Percentiles rank a stretch among this genome's conserved stretches.
phyloP scores from a whole-genome alignment of 2,888 invertebrate species.

The Lypha dubia region DNA sequence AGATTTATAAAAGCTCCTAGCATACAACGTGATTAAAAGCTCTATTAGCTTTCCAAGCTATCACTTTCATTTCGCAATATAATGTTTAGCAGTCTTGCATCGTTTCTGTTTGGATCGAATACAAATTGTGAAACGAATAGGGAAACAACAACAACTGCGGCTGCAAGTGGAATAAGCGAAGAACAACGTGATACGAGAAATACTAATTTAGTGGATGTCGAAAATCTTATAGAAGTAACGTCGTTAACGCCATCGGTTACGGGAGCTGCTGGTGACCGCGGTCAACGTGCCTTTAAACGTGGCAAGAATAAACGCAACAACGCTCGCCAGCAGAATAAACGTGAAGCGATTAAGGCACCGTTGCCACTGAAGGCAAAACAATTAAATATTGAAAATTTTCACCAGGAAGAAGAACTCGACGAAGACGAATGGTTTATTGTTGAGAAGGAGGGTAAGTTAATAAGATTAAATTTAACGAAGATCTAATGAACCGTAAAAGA shows the following conservation, averaged over 20 bases:
- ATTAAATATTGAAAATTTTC: slow-evolving; percentile 74
- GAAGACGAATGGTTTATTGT: slow-evolving; percentile 86
- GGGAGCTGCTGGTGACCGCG: slow-evolving; percentile 74
- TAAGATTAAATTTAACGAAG: too few relatives aligned
- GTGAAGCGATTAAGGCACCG: slow-evolving; percentile 32
- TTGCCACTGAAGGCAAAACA: slow-evolving; percentile 41
- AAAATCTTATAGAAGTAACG: slow-evolving; percentile 79
- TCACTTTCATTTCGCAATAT: slow-evolving; percentile 78
- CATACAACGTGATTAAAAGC: slow-evolving; percentile 42
- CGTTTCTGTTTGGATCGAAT: slow-evolving; percentile 84
- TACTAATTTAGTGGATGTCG: slow-evolving; percentile 72
- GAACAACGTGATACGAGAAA: slow-evolving; percentile 58
- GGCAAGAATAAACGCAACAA: slow-evolving; percentile 73
- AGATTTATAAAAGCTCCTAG: slow-evolving; percentile 15
- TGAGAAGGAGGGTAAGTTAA: slow-evolving; percentile 82
- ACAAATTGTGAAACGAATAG: slow-evolving; percentile 76
- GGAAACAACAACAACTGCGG: slow-evolving; percentile 70
- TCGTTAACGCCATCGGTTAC: slow-evolving; percentile 80
- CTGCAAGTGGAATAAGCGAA: slow-evolving; percentile 51
- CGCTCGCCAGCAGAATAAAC: slow-evolving; percentile 68
- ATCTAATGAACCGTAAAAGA: too few relatives aligned
- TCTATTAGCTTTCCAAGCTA: slow-evolving; percentile 51
- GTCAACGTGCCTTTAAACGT: slow-evolving; percentile 58
- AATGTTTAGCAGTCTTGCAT: slow-evolving; percentile 87
- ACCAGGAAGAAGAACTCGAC: slow-evolving; percentile 75